These are phyloP conservation scores for Silurus glanis DNA, from an alignment of 2,113 vertebrate species.

Conservation along the genomic window DNA sequence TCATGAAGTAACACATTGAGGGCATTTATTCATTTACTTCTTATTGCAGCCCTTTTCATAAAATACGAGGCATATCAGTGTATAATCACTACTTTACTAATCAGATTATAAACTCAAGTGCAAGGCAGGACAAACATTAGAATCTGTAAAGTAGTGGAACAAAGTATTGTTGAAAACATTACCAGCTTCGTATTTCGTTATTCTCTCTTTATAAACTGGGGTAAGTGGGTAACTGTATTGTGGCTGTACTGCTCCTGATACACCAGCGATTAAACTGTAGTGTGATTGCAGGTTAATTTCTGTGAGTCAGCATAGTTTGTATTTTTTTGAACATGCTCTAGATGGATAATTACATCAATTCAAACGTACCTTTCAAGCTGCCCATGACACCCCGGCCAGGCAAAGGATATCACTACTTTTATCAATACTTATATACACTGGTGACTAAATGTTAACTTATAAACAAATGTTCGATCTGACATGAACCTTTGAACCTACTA, in stretches of 20 bases:
- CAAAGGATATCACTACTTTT: not conserved
- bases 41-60: not conserved
- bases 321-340: not conserved
- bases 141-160: not conserved
- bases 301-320: not conserved
- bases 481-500: not conserved
- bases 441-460: not conserved
- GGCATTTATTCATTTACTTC: not conserved
- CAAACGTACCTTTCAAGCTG: not conserved
- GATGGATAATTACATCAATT: not conserved
- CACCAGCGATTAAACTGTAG: not conserved
- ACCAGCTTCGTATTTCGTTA: not conserved
- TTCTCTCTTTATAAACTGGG: not conserved
- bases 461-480: not conserved
- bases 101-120: not conserved
- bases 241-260: not conserved
- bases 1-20: not conserved
- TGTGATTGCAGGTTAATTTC: not conserved
- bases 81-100: not conserved
- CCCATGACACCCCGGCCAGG: not conserved
- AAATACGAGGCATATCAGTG: not conserved
- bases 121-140: not conserved
- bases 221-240: not conserved
- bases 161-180: not conserved
- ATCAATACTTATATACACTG: no score